phyloP scores from a whole-genome alignment of 1,140 invertebrate genomes.

The Steinernema khuongi region DNA sequence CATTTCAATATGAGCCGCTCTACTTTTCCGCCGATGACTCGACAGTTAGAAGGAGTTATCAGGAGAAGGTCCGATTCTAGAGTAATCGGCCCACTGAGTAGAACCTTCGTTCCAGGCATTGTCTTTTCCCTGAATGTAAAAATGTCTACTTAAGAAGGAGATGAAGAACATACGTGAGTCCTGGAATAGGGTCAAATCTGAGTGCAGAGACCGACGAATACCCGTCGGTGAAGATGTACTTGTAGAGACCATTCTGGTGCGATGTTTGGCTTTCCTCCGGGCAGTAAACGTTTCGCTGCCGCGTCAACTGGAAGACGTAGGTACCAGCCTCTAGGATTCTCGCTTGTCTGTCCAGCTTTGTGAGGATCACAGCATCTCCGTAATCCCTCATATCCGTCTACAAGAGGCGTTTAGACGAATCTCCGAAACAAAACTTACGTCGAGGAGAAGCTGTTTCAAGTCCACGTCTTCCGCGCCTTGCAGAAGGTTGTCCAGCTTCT shows the following conservation, averaged over 20 bases:
- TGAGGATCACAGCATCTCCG: not conserved
- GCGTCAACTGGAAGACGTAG: not conserved
- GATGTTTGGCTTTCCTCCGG: not conserved
- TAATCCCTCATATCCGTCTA: not conserved
- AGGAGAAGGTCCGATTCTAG: not conserved
- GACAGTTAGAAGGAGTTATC: not conserved
- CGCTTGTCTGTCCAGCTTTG: not conserved
- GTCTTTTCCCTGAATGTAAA: not conserved
- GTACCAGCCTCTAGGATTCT: not conserved
- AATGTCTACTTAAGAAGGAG: not conserved
- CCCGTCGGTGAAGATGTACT: not conserved
- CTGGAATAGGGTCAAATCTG: not conserved
- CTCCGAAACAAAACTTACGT: too few species aligned
- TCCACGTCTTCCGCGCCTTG: too few species aligned
- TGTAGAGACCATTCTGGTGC: not conserved
- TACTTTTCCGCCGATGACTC: not conserved
- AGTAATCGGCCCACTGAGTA: not conserved
- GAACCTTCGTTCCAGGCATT: not conserved
- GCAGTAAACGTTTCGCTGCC: not conserved
- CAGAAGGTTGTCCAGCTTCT: too few species aligned
- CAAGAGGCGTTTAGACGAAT: too few species aligned
- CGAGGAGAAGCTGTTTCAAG: too few species aligned
- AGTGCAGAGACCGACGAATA: not conserved
- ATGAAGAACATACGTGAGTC: not conserved
- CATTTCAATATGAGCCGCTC: not conserved